Conservation (phyloP, 2,888 invertebrate species). For the Labia minor region DNA sequence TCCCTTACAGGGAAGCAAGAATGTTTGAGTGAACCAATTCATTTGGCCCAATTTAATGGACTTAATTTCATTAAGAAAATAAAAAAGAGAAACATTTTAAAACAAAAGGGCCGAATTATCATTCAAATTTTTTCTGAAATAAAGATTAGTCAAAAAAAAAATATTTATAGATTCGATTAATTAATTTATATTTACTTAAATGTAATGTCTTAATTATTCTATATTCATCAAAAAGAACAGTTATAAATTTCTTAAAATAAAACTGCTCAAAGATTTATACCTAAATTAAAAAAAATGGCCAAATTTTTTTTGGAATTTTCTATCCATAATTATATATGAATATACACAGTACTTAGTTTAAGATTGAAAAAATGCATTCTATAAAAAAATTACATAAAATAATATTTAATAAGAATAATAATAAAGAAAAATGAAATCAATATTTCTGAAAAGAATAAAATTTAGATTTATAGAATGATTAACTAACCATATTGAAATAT, state of each 20-base stretch:
- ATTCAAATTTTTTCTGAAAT: background rate
- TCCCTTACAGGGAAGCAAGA: slow-evolving; percentile 74
- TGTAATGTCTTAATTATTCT: background rate
- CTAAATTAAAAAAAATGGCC: background rate
- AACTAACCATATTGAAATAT: background rate
- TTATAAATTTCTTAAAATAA: background rate
- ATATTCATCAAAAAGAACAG: background rate
- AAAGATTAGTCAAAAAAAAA: background rate
- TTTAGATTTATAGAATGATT: background rate
- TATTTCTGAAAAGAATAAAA: background rate
- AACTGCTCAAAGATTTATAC: background rate
- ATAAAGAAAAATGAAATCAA: background rate
- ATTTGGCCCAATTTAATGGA: background rate
- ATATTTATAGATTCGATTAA: background rate
- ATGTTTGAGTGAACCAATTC: slow-evolving; percentile 26
- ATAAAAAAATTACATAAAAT: too few species aligned
- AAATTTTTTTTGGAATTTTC: background rate
- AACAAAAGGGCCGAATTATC: background rate
- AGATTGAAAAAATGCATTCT: background rate
- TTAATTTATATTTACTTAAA: background rate
- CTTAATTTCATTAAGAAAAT: background rate
- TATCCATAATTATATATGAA: slow-evolving; percentile 2
- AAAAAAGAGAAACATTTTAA: too few species aligned
- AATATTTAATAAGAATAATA: too few species aligned
- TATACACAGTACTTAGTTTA: background rate